Evolutionary conservation across 30 jellyfish, hydroid and myxozoan genomes (phyloP).

Genomic region (Cassiopea xamachana): DNA sequence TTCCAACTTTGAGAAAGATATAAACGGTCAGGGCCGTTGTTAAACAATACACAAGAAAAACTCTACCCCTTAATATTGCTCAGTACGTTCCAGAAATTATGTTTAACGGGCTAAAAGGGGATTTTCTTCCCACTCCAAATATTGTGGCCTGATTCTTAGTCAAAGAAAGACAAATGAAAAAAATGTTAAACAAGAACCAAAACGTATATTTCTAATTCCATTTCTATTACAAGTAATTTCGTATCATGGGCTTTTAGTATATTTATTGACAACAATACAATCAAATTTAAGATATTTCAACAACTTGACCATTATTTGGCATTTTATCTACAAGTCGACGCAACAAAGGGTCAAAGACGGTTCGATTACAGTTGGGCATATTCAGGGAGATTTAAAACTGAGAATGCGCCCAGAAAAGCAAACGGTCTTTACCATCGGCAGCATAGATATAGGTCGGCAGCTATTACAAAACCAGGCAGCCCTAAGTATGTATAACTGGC

Average conservation of each 20-base stretch:
- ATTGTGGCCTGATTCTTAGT: neutral
- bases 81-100: too few relatives aligned
- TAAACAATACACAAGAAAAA: too few relatives aligned
- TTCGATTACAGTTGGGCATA: neutral
- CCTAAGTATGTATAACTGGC: too few relatives aligned
- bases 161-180: neutral
- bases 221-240: conserved; percentile 6
- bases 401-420: too few relatives aligned
- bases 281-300: conserved; percentile 4
- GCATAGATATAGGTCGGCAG: too few relatives aligned
- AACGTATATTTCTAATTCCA: neutral
- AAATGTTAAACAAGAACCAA: conserved; percentile 12
- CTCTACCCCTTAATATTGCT: too few relatives aligned
- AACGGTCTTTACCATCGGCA: too few relatives aligned
- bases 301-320: neutral
- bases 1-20: too few relatives aligned
- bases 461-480: too few relatives aligned
- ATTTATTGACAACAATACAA: conserved; percentile 30
- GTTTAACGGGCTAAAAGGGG: too few relatives aligned
- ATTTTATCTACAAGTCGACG: neutral
- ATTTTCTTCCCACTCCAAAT: too few relatives aligned
- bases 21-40: too few relatives aligned
- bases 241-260: conserved; percentile 8
- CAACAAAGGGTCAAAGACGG: neutral
- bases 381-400: neutral